Conservation (phyloP, 2,888 invertebrate species). For the Oligia strigilis region DNA sequence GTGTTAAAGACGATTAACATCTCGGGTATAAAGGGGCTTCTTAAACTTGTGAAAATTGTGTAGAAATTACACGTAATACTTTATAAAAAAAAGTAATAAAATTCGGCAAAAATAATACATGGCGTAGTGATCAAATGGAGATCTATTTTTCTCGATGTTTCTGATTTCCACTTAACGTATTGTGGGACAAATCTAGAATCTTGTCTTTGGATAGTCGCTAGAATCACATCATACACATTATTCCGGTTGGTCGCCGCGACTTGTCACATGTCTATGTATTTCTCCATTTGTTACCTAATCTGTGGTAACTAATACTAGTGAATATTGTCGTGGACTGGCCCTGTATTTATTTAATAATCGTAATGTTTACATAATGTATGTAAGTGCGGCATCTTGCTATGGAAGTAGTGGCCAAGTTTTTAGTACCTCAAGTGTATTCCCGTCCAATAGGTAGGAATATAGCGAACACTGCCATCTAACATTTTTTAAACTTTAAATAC, state of each 20-base stretch:
- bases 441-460: slow-evolving; percentile 52
- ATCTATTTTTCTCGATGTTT: background rate
- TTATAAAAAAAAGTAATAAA: slow-evolving; percentile 52
- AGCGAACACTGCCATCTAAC: slow-evolving; percentile 45
- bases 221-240: background rate
- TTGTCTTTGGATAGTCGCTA: background rate
- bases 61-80: slow-evolving; percentile 11
- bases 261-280: background rate
- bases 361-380: slow-evolving; percentile 49
- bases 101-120: slow-evolving; percentile 61
- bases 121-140: slow-evolving; percentile 16
- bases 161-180: background rate
- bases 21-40: slow-evolving; percentile 33
- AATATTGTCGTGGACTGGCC: slow-evolving; percentile 56
- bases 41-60: slow-evolving; percentile 27
- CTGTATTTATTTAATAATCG: slow-evolving; percentile 60
- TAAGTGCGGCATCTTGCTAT: slow-evolving; percentile 71
- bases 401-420: slow-evolving; percentile 67
- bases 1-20: slow-evolving; percentile 50
- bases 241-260: slow-evolving; percentile 10
- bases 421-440: slow-evolving; percentile 59
- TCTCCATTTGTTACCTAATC: slow-evolving; percentile 37
- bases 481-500: background rate
- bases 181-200: background rate
- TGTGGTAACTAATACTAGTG: slow-evolving; percentile 38